phyloP scores from a whole-genome alignment of 2,888 invertebrate species.

The Diogma glabrata region DNA sequence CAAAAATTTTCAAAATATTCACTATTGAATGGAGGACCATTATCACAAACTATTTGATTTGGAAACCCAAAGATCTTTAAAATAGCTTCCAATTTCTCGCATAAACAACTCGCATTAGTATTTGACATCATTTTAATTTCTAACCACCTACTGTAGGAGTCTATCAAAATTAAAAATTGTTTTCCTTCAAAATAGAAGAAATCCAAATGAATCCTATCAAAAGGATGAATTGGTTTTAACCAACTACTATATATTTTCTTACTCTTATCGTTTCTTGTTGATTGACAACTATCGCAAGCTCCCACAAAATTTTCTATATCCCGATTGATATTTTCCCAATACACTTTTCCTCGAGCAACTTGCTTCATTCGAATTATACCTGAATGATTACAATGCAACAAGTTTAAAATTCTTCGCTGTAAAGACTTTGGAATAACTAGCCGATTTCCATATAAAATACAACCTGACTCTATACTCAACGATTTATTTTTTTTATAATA shows the following conservation, averaged over 20 bases:
- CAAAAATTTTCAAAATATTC: slow-evolving; percentile 9
- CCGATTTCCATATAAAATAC: neutral
- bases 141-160: slow-evolving; percentile 13
- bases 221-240: slow-evolving; percentile 1
- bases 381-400: slow-evolving; percentile 4
- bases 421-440: neutral
- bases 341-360: neutral
- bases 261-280: neutral
- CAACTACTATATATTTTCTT: neutral
- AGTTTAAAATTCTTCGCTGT: neutral
- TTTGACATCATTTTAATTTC: slow-evolving; percentile 10
- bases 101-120: slow-evolving; percentile 3
- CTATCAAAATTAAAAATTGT: slow-evolving; percentile 11
- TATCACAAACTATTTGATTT: neutral
- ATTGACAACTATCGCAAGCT: neutral
- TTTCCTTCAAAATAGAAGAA: slow-evolving; percentile 10
- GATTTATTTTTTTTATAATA: neutral
- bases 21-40: neutral
- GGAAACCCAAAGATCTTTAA: neutral
- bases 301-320: slow-evolving; percentile 7
- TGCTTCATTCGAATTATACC: slow-evolving; percentile 8
- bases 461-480: neutral
- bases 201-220: slow-evolving; percentile 13
- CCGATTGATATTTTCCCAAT: neutral
- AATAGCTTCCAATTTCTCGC: neutral